A percentile compares a stretch with the other conserved stretches of the same genome.
These are phyloP conservation scores for Bombus breviceps DNA, from an alignment of 1,140 invertebrate species.

Conservation along the genomic window DNA sequence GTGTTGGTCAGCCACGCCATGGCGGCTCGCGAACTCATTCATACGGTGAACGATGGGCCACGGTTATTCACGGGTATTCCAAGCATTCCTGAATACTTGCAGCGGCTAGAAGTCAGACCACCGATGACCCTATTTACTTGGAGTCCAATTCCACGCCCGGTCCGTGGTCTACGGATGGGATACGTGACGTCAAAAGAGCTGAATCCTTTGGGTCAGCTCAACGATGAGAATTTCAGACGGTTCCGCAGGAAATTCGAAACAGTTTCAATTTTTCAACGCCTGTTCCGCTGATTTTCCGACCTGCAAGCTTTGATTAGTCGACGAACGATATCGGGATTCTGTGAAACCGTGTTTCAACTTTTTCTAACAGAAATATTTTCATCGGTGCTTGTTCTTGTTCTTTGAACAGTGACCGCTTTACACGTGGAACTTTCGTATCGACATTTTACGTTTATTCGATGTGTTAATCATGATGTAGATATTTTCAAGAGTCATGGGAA, in stretches of 20 bases:
- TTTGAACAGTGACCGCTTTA: no score
- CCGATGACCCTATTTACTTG: slow-evolving; percentile 33
- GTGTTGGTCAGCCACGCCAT: background rate
- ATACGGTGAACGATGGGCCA: background rate
- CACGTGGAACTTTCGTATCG: no score
- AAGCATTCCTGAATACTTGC: slow-evolving; percentile 8
- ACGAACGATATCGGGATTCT: no score
- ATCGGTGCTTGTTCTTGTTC: no score
- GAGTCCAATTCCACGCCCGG: background rate
- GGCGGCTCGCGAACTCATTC: background rate
- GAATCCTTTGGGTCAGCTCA: background rate
- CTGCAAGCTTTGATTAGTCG: no score
- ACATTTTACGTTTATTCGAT: no score
- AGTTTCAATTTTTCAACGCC: no score
- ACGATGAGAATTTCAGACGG: background rate
- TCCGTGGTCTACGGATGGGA: background rate
- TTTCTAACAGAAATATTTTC: no score
- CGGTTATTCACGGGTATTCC: background rate
- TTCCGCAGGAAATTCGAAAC: background rate
- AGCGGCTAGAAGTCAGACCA: slow-evolving; percentile 14
- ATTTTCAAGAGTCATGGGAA: no score
- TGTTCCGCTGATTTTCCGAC: no score
- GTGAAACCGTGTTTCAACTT: no score
- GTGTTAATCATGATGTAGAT: no score
- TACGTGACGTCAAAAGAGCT: slow-evolving; percentile 25